Evolutionary conservation across 1,140 invertebrate species (phyloP), one percentile per base, ranked within the genome.

Genomic region (Drosophila pachea): DNA sequence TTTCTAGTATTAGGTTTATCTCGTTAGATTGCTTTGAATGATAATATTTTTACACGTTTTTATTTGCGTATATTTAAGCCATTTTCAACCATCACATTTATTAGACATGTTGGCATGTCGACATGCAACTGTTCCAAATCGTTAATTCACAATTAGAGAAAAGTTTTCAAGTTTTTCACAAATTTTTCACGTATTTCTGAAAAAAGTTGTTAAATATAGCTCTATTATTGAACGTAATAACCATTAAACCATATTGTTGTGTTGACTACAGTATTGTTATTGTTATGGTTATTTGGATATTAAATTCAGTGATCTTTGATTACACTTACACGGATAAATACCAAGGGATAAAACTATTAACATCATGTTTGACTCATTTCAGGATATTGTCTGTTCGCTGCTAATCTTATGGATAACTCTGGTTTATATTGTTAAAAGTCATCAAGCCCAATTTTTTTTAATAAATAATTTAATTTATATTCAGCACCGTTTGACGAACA

Each of bases 111-210:
- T 66, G 16, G 68, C 62, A 54, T 58, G 38, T 11, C 53, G 62
- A n/a, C 52, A 70, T 58, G 32, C 14, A 50, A 22, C 47, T 52
- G 62, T 65, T 59, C 68, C 62, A 54, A 66, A 70, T 53, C 47
- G 54, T 40, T 66, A 65, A 70, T 53, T 70, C 33, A 47, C 47
- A 48, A 7, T 59, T 40, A 54, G 35, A 64, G 48, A 55, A 49
- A 48, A 59, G 35, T 54, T 63, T 55, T n/a, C 32, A 53, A 32
- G 7, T 14, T 64, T 53, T 45, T 35, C 60, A 16, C 58, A 35
- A 31, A 43, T 60, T 59, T 65, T 71, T 60, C 59, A 33, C 49
- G 31, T 36, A 22, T 66, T 48, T 45, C 53, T 66, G 53, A 49
- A 31, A 53, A 43, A 50, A 59, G 33, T 60, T 55, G 36, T 38